Percentiles rank a stretch among this genome's conserved stretches.
Evolutionary conservation across 2,797 vertebrate genomes (phyloP).

Genomic region (Eleutherodactylus coqui): DNA sequence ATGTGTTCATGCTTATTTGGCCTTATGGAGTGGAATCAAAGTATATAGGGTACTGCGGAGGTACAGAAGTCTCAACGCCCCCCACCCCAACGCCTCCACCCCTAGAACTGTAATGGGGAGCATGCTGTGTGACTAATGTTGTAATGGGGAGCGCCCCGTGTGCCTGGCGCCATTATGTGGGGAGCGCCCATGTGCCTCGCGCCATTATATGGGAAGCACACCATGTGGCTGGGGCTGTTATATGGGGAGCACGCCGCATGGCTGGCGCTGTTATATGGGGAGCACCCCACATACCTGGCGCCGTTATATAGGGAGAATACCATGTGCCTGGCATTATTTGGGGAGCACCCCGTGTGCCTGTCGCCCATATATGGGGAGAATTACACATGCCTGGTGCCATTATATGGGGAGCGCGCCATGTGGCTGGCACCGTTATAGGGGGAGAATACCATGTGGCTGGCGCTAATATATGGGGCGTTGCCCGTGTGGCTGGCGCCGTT

Average conservation of each 20-base stretch:
- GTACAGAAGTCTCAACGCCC: too few species aligned
- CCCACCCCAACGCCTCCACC: too few species aligned
- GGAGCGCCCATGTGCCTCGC: too few species aligned
- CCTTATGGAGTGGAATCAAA: background rate
- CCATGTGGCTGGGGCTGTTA: too few species aligned
- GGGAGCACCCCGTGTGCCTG: background rate
- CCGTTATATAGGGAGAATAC: background rate
- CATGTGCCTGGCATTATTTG: background rate
- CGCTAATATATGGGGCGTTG: background rate
- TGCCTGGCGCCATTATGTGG: background rate
- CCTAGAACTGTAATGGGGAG: background rate
- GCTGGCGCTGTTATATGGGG: background rate
- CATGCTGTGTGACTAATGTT: background rate
- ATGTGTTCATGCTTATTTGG: too few species aligned
- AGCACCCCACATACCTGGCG: background rate
- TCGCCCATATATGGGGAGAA: too few species aligned
- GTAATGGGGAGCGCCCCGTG: background rate
- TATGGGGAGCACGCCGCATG: background rate
- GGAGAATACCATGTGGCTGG: background rate
- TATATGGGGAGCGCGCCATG: background rate
- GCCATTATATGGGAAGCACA: too few species aligned
- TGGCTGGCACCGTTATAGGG: background rate
- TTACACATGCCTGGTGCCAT: too few species aligned
- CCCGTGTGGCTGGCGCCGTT: background rate
- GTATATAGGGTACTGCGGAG: too few species aligned